Evolutionary conservation across 1,140 invertebrate species (phyloP).

Genomic region (Octopus sinensis): DNA sequence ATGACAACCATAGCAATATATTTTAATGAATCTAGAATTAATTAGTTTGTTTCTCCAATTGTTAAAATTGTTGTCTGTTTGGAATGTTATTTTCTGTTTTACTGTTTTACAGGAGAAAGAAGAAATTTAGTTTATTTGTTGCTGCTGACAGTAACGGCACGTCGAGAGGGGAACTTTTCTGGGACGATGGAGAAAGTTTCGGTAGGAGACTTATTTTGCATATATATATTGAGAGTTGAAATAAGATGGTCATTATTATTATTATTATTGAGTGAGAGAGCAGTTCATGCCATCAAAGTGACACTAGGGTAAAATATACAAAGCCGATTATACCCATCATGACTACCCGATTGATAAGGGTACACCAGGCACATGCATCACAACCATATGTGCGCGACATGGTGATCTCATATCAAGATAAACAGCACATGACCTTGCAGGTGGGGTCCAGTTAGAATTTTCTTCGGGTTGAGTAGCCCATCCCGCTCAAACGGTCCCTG

Average conservation of each 20-base stretch:
- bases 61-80: not conserved
- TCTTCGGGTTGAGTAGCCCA: too few relatives aligned
- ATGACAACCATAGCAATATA: not conserved
- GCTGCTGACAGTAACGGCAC: constrained; percentile 58
- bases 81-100: not conserved
- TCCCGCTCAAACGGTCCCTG: too few relatives aligned
- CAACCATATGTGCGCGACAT: too few relatives aligned
- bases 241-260: not conserved
- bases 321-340: not conserved
- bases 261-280: not conserved
- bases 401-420: too few relatives aligned
- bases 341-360: not conserved
- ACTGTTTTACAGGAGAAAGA: constrained; percentile 58
- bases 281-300: not conserved
- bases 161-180: constrained; percentile 38
- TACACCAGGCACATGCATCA: too few relatives aligned
- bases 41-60: not conserved
- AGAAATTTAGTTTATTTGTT: constrained; percentile 65
- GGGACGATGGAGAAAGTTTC: constrained; percentile 45
- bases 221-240: not conserved
- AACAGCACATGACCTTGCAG: too few relatives aligned
- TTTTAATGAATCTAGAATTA: not conserved
- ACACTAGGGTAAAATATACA: too few relatives aligned
- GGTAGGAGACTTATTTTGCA: constrained; percentile 23
- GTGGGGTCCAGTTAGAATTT: too few relatives aligned